These are phyloP conservation scores for Glareola pratincola DNA, from an alignment of 2,113 vertebrate species.

Conservation along the genomic window DNA sequence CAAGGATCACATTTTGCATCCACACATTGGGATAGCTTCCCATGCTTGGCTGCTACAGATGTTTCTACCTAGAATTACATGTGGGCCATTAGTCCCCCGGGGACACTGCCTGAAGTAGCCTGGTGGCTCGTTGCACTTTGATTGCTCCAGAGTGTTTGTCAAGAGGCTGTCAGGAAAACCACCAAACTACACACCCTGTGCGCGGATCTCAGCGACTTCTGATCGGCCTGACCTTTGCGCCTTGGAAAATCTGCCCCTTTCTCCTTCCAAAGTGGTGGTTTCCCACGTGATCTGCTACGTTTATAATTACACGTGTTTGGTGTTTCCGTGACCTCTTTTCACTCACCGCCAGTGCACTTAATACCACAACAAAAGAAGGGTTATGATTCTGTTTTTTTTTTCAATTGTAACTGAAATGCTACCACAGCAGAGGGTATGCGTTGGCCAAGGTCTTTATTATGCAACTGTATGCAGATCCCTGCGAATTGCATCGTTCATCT, in stretches of 20 bases:
- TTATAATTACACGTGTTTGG: neutral
- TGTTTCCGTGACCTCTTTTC: neutral
- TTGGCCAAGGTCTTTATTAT: conserved; percentile 18
- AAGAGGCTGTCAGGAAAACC: neutral
- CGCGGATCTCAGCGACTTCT: neutral
- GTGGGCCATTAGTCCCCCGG: neutral
- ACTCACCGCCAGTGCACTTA: neutral
- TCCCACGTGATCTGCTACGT: neutral
- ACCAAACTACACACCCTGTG: neutral
- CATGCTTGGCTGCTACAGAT: neutral
- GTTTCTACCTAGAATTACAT: neutral
- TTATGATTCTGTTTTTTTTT: neutral
- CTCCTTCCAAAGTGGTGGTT: neutral
- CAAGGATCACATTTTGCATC: neutral
- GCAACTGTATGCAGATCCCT: conserved; percentile 16
- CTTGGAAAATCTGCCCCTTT: neutral
- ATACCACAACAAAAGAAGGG: neutral
- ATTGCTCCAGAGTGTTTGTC: neutral
- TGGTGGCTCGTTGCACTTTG: neutral
- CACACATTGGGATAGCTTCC: neutral
- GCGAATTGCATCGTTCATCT: conserved; percentile 9
- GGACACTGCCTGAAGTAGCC: neutral
- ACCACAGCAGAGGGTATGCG: neutral
- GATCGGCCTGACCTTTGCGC: neutral
- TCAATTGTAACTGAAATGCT: neutral